Evolutionary conservation across 2,888 invertebrate genomes (phyloP), one percentile per base, ranked within the genome.

Genomic region (Apantesis nais): DNA sequence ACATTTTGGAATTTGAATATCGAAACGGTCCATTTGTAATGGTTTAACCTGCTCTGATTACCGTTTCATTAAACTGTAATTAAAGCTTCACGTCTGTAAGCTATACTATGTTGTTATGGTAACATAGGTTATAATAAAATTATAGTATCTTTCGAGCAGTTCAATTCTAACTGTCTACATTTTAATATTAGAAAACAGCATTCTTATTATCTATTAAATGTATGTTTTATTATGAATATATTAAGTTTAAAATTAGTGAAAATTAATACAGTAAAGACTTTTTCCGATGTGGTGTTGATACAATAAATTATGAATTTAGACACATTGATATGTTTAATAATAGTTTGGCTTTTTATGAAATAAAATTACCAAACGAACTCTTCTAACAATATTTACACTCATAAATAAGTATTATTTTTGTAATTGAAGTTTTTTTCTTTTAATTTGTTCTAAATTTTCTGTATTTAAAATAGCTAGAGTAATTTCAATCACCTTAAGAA

Each of bases 1-100:
- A 78, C 71, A 76, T 68, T 70, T 64, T 73, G 39, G 62, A 74
- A 74, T 74, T 68, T 65, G 67, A 70, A 75, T 72, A 67, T 68
- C 58, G 71, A 72, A 66, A 22, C 66, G 52, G 58, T 74, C 66
- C 72, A 73, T 75, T 68, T 76, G 58, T 76, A 70, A 71, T 61
- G 12, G 62, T 61, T 71, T 66, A 61, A 64, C 58, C 58, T 64
- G 34, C 70, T 61, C n/a, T 41, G 60, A 62, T 64, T 48, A 39
- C 60, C 52, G 62, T 55, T 73, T 62, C 44, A 44, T 61, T 61
- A 61, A 19, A 66, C 29, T 22, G 61, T 31, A 44, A 44, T 41
- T 61, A 67, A 61, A 31, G 44, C 67, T 25, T 58, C 7, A 34
- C 16, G n/a, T n/a, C 14, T 25, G 44, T 8, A 44, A 44, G 25